Evolutionary conservation across 2,797 vertebrate species (phyloP).

Genomic region (Ataeniobius toweri): DNA sequence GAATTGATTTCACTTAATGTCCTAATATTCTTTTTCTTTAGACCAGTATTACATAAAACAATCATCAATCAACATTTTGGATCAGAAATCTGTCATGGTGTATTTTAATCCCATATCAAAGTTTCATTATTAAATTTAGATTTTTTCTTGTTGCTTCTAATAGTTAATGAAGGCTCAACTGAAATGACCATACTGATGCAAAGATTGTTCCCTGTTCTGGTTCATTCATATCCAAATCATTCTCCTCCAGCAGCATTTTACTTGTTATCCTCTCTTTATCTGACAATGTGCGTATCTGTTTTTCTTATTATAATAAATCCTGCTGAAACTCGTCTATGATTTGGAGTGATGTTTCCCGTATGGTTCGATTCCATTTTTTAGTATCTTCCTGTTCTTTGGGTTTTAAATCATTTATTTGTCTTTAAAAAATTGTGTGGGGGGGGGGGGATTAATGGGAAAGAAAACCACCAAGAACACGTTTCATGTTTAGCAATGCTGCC

Average conservation of each 20-base stretch:
- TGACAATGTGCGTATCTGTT: constrained; percentile 30
- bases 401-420: neutral
- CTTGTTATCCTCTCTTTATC: constrained; percentile 30
- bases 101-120: constrained; percentile 5
- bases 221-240: constrained; percentile 13
- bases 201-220: constrained; percentile 8
- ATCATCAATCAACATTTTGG: neutral
- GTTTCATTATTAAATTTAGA: neutral
- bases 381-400: neutral
- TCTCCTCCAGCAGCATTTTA: constrained; percentile 2
- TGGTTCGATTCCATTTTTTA: neutral
- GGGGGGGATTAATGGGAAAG: neutral
- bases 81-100: neutral
- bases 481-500: neutral
- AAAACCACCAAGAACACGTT: neutral
- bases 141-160: neutral
- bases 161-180: constrained; percentile 14
- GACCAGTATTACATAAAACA: neutral
- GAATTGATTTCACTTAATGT: neutral
- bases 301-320: constrained; percentile 17
- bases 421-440: neutral
- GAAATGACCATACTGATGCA: constrained; percentile 1
- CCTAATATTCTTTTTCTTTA: neutral
- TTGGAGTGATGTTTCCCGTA: neutral
- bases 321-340: neutral